Conservation (phyloP, 2,797 vertebrate species). For the Pangasius macronema region DNA sequence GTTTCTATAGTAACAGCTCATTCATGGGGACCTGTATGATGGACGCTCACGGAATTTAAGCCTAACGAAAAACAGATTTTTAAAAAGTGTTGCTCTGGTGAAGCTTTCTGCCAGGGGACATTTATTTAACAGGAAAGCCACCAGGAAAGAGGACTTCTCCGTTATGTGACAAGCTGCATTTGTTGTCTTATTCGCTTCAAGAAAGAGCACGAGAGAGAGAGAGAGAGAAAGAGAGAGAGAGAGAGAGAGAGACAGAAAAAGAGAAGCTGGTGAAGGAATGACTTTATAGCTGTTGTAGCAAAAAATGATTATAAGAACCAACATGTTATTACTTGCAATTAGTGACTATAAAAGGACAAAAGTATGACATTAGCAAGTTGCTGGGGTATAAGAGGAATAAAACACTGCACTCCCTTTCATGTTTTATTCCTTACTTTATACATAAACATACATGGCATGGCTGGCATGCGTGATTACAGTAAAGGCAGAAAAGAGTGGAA, state of each 20-base stretch:
- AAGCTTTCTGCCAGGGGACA: neutral
- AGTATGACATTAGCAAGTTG: neutral
- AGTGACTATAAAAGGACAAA: neutral
- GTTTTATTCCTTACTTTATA: neutral
- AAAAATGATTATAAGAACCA: neutral
- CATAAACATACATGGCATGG: neutral
- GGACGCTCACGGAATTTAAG: neutral
- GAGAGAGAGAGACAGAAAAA: too few species aligned
- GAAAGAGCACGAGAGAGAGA: neutral
- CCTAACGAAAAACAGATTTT: neutral
- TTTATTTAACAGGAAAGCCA: neutral
- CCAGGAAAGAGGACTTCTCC: neutral
- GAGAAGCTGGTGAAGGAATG: neutral
- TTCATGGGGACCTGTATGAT: neutral
- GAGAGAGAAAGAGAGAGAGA: too few species aligned
- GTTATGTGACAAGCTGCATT: neutral
- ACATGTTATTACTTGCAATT: neutral
- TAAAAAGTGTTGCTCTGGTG: neutral
- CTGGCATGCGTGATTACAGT: neutral
- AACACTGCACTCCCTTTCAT: neutral
- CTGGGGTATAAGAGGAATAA: neutral
- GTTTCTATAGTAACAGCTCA: neutral
- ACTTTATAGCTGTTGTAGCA: neutral
- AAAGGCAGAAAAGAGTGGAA: neutral
- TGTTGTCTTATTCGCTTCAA: too few species aligned